Evolutionary conservation across 2,888 invertebrate genomes (phyloP).

Genomic region (Diplazon laetatorius): DNA sequence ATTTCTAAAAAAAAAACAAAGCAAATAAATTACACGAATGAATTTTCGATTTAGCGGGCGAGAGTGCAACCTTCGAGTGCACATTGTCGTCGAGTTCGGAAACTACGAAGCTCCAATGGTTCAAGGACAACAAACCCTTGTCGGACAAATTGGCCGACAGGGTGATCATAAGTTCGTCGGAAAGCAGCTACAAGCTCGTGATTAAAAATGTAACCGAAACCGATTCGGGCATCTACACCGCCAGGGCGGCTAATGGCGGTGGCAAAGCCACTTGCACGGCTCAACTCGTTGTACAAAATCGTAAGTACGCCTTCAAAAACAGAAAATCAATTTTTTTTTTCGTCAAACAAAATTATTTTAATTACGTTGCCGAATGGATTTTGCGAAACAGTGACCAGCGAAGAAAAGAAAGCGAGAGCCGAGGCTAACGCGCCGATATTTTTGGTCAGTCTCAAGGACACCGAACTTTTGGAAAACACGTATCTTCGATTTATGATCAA

Average conservation of each 20-base stretch:
- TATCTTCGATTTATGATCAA: conserved; percentile 94
- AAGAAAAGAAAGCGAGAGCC: conserved; percentile 88
- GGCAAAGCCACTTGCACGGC: conserved; percentile 94
- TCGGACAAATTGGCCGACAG: conserved; percentile 90
- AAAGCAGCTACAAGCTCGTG: conserved; percentile 87
- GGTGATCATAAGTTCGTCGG: conserved; percentile 86
- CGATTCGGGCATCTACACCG: conserved; percentile 96
- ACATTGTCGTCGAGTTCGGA: conserved; percentile 86
- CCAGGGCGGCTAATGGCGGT: conserved; percentile 91
- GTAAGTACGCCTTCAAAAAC: conserved; percentile 87
- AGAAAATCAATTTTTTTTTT: too few relatives aligned
- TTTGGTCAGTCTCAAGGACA: conserved; percentile 92
- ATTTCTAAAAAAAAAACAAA: not conserved
- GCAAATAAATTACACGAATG: not conserved
- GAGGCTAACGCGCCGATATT: conserved; percentile 92
- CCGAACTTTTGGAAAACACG: conserved; percentile 93
- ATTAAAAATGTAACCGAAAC: conserved; percentile 89
- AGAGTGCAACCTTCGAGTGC: conserved; percentile 92
- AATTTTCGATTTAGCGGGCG: conserved; percentile 87
- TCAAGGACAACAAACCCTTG: conserved; percentile 93
- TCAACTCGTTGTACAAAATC: conserved; percentile 92
- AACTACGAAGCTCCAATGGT: conserved; percentile 88
- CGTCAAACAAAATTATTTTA: conserved; percentile 6
- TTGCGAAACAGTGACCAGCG: conserved; percentile 88
- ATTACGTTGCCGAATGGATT: conserved; percentile 19